These are phyloP conservation scores for Cynaeus angustus DNA, from an alignment of 2,888 invertebrate genomes.

Conservation along the genomic window DNA sequence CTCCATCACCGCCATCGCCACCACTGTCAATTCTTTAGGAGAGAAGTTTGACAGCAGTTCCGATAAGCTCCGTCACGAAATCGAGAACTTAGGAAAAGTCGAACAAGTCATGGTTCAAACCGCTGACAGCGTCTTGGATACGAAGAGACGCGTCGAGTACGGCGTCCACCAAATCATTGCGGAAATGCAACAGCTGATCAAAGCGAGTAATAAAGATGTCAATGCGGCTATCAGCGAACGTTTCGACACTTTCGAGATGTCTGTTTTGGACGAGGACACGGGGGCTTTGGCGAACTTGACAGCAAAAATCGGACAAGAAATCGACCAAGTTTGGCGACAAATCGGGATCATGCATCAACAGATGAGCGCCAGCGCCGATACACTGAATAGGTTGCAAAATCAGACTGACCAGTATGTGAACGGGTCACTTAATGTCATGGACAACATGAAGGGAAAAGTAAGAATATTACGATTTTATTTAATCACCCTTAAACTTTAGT, in stretches of 20 bases:
- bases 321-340: slow-evolving; percentile 91
- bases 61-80: slow-evolving; percentile 74
- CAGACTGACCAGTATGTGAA: slow-evolving; percentile 88
- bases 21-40: slow-evolving; percentile 76
- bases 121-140: slow-evolving; percentile 88
- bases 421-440: slow-evolving; percentile 84
- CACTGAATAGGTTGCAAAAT: slow-evolving; percentile 84
- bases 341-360: slow-evolving; percentile 92
- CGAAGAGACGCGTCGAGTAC: slow-evolving; percentile 88
- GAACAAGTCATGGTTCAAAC: slow-evolving; percentile 87
- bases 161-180: slow-evolving; percentile 87
- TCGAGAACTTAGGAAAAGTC: slow-evolving; percentile 79
- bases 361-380: slow-evolving; percentile 82
- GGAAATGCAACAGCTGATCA: slow-evolving; percentile 82
- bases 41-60: slow-evolving; percentile 74
- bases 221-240: slow-evolving; percentile 80
- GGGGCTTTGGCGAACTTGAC: slow-evolving; percentile 83
- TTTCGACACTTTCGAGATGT: slow-evolving; percentile 82
- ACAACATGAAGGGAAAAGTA: slow-evolving; percentile 85
- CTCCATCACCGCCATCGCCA: slow-evolving; percentile 65
- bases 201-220: slow-evolving; percentile 78
- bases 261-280: slow-evolving; percentile 82
- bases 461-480: no score
- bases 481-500: no score
- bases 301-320: slow-evolving; percentile 84